Evolutionary conservation across 2,888 invertebrate species (phyloP).

Genomic region (Leptinotarsa haldemani): DNA sequence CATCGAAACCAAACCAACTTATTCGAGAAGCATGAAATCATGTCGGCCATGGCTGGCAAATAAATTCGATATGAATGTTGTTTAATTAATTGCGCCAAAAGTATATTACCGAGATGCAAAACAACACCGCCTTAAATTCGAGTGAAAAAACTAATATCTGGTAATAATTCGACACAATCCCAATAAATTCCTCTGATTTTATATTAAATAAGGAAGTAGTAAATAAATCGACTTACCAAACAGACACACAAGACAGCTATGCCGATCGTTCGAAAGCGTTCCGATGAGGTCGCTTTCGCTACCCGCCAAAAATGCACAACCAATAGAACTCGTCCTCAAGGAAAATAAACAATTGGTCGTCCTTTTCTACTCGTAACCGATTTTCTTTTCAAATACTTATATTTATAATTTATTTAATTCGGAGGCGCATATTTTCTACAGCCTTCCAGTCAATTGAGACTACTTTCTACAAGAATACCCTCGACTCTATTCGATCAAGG

Average conservation of each 20-base stretch:
- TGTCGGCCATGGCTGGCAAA: slow-evolving; percentile 61
- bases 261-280: slow-evolving; percentile 58
- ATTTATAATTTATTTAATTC: slow-evolving; percentile 23
- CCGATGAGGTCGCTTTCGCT: slow-evolving; percentile 58
- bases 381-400: slow-evolving; percentile 47
- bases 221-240: slow-evolving; percentile 61
- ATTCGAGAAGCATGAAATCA: slow-evolving; percentile 49
- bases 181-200: slow-evolving; percentile 61
- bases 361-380: slow-evolving; percentile 52
- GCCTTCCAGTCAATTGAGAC: background rate
- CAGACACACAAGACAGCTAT: slow-evolving; percentile 48
- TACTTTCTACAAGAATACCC: background rate
- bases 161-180: slow-evolving; percentile 52
- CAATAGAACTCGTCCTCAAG: slow-evolving; percentile 52
- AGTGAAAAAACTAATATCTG: slow-evolving; percentile 64
- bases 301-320: slow-evolving; percentile 62
- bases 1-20: slow-evolving; percentile 47
- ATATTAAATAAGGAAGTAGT: slow-evolving; percentile 61
- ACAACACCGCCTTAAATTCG: slow-evolving; percentile 58
- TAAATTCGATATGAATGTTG: slow-evolving; percentile 57
- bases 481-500: background rate
- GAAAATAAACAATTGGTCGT: slow-evolving; percentile 51
- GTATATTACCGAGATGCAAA: slow-evolving; percentile 47
- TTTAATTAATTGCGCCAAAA: slow-evolving; percentile 60
- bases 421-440: background rate